These are phyloP conservation scores for Lasioglossum villosulum DNA, from an alignment of 2,888 invertebrate genomes.

Conservation along the genomic window DNA sequence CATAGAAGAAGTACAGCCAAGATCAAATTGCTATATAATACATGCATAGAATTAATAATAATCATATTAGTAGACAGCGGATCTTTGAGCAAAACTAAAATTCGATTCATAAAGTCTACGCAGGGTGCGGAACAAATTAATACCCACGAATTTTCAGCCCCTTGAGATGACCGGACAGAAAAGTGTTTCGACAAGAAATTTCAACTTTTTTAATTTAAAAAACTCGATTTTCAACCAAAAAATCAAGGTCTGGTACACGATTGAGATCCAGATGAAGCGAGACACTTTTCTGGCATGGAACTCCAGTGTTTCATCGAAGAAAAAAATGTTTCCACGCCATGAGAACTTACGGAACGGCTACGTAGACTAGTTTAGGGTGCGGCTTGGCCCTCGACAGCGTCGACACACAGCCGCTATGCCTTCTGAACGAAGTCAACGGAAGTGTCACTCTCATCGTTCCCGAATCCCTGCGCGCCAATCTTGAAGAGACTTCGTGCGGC, in stretches of 20 bases:
- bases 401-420: conserved; percentile 82
- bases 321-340: not conserved
- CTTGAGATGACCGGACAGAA: too few relatives aligned
- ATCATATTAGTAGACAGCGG: not conserved
- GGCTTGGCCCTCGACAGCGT: conserved; percentile 77
- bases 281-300: not conserved
- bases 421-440: conserved; percentile 79
- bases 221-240: too few relatives aligned
- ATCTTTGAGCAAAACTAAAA: too few relatives aligned
- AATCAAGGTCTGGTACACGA: too few relatives aligned
- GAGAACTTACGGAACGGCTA: conserved; percentile 80
- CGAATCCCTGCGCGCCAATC: conserved; percentile 79
- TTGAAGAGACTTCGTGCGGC: conserved; percentile 73
- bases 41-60: not conserved
- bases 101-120: too few relatives aligned
- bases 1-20: not conserved
- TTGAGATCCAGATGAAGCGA: not conserved
- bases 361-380: conserved; percentile 78
- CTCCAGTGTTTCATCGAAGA: not conserved
- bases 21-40: not conserved
- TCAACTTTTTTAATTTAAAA: too few relatives aligned
- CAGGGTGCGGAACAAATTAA: too few relatives aligned
- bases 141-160: too few relatives aligned
- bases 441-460: conserved; percentile 80
- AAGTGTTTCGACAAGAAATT: too few relatives aligned